A percentile compares a stretch with the other conserved stretches of the same genome.
These are phyloP conservation scores for Neosilurus hyrtlii DNA, from an alignment of 2,797 vertebrate genomes.

Conservation along the genomic window DNA sequence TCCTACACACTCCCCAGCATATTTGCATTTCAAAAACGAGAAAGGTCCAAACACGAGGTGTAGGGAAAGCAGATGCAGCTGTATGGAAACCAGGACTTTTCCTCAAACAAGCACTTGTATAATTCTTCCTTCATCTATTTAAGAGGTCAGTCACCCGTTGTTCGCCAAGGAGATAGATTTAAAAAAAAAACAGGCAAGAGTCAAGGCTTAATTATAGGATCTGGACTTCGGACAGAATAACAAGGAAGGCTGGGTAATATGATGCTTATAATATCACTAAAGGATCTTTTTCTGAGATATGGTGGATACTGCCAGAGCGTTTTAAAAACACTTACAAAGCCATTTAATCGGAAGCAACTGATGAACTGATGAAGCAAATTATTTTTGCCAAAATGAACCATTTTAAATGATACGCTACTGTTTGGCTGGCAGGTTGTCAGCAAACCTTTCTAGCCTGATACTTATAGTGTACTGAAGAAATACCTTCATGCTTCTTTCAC, in stretches of 20 bases:
- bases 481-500: not conserved
- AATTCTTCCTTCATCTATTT: not conserved
- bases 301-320: too few species aligned
- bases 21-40: slow-evolving; percentile 6
- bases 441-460: not conserved
- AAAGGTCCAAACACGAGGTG: not conserved
- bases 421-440: not conserved
- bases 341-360: not conserved
- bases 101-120: not conserved
- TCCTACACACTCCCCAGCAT: not conserved
- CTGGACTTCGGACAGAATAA: slow-evolving; percentile 1
- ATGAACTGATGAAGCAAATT: not conserved
- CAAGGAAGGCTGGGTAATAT: not conserved
- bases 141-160: not conserved
- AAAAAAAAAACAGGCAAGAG: not conserved
- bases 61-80: slow-evolving; percentile 2
- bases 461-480: not conserved
- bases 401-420: not conserved
- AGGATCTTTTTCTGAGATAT: not conserved
- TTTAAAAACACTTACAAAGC: too few species aligned
- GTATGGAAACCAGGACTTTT: not conserved
- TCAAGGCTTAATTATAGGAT: not conserved
- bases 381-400: not conserved
- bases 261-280: not conserved
- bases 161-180: not conserved